Evolutionary conservation across 2,113 vertebrate species (phyloP).

Genomic region (Cynopterus brachyotis): DNA sequence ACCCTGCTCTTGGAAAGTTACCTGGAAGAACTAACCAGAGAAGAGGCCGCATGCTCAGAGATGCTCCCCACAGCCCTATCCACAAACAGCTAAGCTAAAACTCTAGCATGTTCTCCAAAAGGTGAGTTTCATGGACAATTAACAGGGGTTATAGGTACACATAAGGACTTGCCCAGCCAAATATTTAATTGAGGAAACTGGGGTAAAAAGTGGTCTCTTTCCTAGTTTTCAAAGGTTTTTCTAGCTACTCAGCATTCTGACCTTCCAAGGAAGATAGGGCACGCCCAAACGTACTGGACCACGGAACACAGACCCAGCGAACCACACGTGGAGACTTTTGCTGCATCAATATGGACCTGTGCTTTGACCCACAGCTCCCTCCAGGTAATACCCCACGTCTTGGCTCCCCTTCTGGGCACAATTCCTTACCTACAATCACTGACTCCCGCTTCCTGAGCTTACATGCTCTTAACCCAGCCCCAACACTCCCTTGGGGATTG

Average conservation of each 20-base stretch:
- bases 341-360: accelerated
- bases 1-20: not conserved
- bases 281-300: not conserved
- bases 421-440: accelerated
- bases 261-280: not conserved
- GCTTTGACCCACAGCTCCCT: not conserved
- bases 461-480: not conserved
- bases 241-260: not conserved
- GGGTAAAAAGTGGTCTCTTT: not conserved
- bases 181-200: not conserved
- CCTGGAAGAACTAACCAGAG: accelerated
- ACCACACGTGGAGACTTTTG: accelerated
- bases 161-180: not conserved
- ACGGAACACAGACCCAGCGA: accelerated
- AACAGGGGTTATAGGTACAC: not conserved
- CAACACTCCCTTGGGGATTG: too few relatives aligned
- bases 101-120: not conserved
- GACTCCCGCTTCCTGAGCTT: not conserved
- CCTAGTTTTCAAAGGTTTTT: not conserved
- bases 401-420: not conserved
- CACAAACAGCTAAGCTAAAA: not conserved
- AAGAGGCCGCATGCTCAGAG: not conserved
- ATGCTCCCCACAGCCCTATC: not conserved
- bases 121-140: not conserved
- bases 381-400: not conserved